These are phyloP conservation scores for Scaeva pyrastri DNA, from an alignment of 2,888 invertebrate species.

Conservation along the genomic window DNA sequence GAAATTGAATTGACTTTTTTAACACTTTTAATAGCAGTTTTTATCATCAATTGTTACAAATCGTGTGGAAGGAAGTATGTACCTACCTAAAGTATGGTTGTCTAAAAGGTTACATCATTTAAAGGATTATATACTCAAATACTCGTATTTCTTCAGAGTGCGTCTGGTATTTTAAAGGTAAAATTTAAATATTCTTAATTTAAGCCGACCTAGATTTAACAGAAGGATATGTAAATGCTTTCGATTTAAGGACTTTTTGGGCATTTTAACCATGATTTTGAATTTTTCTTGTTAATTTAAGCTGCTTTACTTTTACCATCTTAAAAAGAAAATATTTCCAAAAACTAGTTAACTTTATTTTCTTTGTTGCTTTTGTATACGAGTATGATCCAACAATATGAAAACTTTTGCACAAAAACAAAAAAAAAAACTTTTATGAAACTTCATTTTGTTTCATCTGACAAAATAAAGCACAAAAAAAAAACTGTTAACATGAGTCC, in stretches of 20 bases:
- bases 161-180: neutral
- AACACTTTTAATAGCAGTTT: slow-evolving; percentile 23
- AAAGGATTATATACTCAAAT: neutral
- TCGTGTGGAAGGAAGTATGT: slow-evolving; percentile 39
- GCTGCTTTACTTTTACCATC: too few species aligned
- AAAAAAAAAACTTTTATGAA: slow-evolving; percentile 41
- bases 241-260: too few species aligned
- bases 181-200: too few species aligned
- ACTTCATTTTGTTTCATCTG: slow-evolving; percentile 36
- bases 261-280: too few species aligned
- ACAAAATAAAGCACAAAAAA: neutral
- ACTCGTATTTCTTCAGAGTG: neutral
- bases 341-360: too few species aligned
- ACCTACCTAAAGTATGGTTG: neutral
- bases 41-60: slow-evolving; percentile 34
- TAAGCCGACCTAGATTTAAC: too few species aligned
- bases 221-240: too few species aligned
- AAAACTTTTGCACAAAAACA: neutral
- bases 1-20: slow-evolving; percentile 47
- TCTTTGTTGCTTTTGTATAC: neutral
- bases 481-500: neutral
- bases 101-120: slow-evolving; percentile 8
- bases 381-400: neutral
- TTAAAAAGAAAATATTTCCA: neutral
- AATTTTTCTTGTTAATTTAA: too few species aligned